phyloP scores from a whole-genome alignment of 2,888 invertebrate species.

The Rapana venosa region DNA sequence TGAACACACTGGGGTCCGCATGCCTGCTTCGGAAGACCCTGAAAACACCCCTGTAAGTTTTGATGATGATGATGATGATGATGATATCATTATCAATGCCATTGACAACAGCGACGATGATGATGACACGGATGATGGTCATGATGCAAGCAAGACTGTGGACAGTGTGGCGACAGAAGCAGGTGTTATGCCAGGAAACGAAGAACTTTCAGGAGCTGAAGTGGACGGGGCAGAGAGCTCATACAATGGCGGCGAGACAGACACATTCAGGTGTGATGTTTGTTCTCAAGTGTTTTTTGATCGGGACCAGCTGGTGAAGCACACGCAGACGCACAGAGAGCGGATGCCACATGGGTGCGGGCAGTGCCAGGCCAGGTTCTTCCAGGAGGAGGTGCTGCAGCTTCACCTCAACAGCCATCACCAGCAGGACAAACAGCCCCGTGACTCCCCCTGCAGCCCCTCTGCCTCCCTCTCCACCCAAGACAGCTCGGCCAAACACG shows the following conservation, averaged over 20 bases:
- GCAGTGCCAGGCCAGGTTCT: constrained; percentile 16
- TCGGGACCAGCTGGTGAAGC: constrained; percentile 28
- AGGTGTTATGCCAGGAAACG: background rate
- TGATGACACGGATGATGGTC: constrained; percentile 6
- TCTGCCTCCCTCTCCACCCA: background rate
- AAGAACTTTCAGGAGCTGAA: background rate
- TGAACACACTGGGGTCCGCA: background rate
- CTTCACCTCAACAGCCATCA: background rate
- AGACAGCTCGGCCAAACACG: background rate
- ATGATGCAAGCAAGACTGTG: background rate
- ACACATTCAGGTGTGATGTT: background rate
- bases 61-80: background rate
- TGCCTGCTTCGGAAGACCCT: background rate
- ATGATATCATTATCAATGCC: background rate
- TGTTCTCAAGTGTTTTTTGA: background rate
- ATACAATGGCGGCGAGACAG: background rate
- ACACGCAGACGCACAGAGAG: constrained; percentile 3
- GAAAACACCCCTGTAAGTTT: background rate
- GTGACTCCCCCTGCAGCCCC: background rate
- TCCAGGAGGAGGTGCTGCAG: background rate
- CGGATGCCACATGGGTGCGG: background rate
- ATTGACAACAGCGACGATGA: background rate
- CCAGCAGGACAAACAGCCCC: background rate
- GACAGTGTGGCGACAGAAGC: background rate
- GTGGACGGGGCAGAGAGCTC: background rate